Conservation (phyloP, 37 sponge, comb jelly and placozoan genomes). For the Tethya wilhelma region DNA sequence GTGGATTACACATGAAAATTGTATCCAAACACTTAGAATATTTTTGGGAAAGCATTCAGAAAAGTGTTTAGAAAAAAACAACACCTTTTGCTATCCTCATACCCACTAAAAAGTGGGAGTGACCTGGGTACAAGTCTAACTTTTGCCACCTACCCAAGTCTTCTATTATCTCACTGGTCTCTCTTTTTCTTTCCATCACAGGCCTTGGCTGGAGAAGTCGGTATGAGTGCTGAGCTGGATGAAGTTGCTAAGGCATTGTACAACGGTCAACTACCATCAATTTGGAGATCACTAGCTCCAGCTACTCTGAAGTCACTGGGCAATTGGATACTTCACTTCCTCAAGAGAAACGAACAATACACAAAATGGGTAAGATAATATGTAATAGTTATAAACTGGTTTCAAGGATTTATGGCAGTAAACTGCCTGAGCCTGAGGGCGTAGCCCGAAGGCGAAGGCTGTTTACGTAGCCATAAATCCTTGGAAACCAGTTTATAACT, state of each 20-base stretch:
- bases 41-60: background rate
- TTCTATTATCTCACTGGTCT: background rate
- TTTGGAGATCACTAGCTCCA: conserved; percentile 94
- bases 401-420: too few relatives aligned
- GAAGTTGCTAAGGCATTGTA: conserved; percentile 93
- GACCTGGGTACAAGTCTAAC: background rate
- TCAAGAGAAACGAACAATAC: conserved; percentile 91
- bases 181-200: background rate
- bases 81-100: background rate
- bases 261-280: conserved; percentile 96
- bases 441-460: too few relatives aligned
- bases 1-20: background rate
- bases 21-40: background rate
- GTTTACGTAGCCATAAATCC: too few relatives aligned
- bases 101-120: background rate
- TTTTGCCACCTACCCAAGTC: background rate
- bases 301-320: conserved; percentile 97
- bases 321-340: conserved; percentile 99
- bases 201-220: conserved; percentile 98
- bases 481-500: too few relatives aligned
- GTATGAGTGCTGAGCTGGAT: conserved; percentile 98
- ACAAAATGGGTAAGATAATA: conserved; percentile 75
- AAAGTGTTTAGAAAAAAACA: background rate
- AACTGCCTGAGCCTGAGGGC: too few relatives aligned
- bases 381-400: too few relatives aligned